Evolutionary conservation across 2,113 vertebrate species (phyloP).

Genomic region (Helogale parvula): DNA sequence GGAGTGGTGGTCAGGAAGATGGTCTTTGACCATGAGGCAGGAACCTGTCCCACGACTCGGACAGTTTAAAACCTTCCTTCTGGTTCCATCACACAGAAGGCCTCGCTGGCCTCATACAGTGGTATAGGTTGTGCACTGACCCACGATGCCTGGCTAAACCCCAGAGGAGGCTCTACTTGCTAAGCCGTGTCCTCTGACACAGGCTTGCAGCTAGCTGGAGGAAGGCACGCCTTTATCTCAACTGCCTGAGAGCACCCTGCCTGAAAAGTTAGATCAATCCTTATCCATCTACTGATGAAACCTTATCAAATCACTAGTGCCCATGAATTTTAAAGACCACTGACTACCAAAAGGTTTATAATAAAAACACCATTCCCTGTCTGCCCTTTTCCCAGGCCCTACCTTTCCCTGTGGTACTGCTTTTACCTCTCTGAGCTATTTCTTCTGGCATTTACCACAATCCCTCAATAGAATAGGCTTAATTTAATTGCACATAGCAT

Average conservation of each 20-base stretch:
- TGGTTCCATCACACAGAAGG: background rate
- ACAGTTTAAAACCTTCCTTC: background rate
- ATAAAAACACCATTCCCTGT: background rate
- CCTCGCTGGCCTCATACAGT: background rate
- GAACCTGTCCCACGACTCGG: background rate
- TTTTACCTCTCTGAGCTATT: background rate
- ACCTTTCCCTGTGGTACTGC: background rate
- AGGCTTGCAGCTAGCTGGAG: background rate
- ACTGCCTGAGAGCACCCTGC: background rate
- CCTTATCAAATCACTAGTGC: background rate
- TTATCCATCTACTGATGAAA: background rate
- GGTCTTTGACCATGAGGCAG: fast-evolving
- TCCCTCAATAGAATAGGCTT: background rate
- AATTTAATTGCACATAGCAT: background rate
- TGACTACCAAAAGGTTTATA: background rate
- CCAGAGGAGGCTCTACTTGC: background rate
- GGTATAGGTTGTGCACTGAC: background rate
- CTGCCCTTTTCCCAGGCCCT: background rate
- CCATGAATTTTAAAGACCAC: background rate
- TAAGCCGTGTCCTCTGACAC: background rate
- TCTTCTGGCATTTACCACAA: background rate
- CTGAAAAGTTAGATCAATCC: background rate
- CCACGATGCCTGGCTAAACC: background rate
- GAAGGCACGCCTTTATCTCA: background rate
- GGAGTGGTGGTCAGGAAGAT: background rate